These are phyloP conservation scores for Phoebastria nigripes DNA, from an alignment of 2,797 vertebrate species.

Conservation along the genomic window DNA sequence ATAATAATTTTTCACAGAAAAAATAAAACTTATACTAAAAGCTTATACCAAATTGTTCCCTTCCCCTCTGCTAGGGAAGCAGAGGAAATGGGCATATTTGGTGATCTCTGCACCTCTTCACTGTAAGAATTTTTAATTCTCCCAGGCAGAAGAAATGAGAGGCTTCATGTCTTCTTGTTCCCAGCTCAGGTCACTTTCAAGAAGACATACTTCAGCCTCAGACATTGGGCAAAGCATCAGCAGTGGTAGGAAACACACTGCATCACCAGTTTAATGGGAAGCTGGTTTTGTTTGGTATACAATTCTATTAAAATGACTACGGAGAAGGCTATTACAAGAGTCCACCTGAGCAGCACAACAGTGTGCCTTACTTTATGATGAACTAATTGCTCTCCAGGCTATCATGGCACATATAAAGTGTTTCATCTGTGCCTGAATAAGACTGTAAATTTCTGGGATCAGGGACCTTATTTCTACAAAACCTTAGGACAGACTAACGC, in stretches of 20 bases:
- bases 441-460: neutral
- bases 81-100: neutral
- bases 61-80: neutral
- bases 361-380: neutral
- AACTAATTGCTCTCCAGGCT: neutral
- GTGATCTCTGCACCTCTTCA: neutral
- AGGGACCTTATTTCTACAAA: neutral
- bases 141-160: neutral
- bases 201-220: neutral
- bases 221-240: neutral
- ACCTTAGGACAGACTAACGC: neutral
- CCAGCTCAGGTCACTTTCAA: neutral
- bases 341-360: neutral
- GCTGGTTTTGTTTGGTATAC: neutral
- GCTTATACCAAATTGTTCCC: neutral
- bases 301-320: neutral
- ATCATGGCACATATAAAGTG: neutral
- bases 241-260: neutral
- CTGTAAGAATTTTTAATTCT: neutral
- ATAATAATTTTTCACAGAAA: neutral
- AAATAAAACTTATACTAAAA: neutral
- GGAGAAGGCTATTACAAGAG: neutral
- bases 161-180: neutral
- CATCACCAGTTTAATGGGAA: neutral
- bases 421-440: neutral